Conservation (phyloP, 2,888 invertebrate genomes). For the Eutolmus rufibarbis region DNA sequence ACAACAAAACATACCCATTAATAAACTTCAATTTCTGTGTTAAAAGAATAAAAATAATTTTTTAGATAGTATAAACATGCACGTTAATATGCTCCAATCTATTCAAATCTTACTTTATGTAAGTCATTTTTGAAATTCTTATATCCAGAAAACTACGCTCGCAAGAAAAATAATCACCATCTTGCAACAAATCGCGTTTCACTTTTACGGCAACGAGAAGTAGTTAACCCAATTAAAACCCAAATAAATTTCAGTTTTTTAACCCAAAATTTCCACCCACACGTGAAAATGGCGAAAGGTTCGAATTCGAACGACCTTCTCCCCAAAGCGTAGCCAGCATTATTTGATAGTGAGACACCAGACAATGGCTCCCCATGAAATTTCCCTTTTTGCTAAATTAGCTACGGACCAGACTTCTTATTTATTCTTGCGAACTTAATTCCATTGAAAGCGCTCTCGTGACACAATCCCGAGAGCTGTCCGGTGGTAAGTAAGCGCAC, state of each 20-base stretch:
- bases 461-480: background rate
- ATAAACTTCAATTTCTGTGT: too few relatives aligned
- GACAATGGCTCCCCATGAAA: background rate
- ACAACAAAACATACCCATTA: too few relatives aligned
- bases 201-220: background rate
- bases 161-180: background rate
- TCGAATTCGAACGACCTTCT: background rate
- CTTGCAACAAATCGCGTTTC: background rate
- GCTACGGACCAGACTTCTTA: background rate
- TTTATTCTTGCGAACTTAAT: background rate
- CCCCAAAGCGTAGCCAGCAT: background rate
- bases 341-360: background rate
- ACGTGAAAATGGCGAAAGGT: background rate
- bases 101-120: too few relatives aligned
- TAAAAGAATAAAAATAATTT: too few relatives aligned
- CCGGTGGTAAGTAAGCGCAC: background rate
- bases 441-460: constrained; percentile 5
- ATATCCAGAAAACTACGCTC: too few relatives aligned
- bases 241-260: background rate
- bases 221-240: background rate
- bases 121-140: too few relatives aligned
- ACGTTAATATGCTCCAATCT: too few relatives aligned
- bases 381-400: background rate
- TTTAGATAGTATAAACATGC: too few relatives aligned
- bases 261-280: background rate